Percentiles rank a stretch among this genome's conserved stretches.
Conservation (phyloP, 23 tunicate genomes). For the Clavelina lepadiformis region DNA sequence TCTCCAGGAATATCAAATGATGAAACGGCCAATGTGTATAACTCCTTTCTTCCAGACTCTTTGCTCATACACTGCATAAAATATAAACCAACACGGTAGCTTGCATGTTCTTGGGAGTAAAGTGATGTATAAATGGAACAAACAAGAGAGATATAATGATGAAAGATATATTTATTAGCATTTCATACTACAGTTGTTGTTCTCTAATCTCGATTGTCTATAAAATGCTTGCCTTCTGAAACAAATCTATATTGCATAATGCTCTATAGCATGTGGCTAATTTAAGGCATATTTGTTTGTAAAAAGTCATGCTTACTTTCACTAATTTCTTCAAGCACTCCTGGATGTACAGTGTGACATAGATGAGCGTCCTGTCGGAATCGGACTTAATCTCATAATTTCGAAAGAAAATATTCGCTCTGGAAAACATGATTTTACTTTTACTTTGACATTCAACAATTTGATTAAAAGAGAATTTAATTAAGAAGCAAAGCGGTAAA, state of each 20-base stretch:
- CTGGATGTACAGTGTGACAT: conserved; percentile 93
- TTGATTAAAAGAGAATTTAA: not conserved
- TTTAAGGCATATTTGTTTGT: too few species aligned
- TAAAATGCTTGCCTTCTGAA: too few species aligned
- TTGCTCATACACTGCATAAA: conserved; percentile 25
- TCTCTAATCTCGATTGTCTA: too few species aligned
- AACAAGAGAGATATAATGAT: too few species aligned
- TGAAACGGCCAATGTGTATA: conserved; percentile 76
- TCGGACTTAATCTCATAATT: conserved; percentile 88
- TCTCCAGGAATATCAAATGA: conserved; percentile 94
- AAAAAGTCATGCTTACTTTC: too few species aligned
- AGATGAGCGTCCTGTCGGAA: conserved; percentile 93
- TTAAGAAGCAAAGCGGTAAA: not conserved
- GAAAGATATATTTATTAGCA: too few species aligned
- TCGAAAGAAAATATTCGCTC: conserved; percentile 96
- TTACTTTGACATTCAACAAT: not conserved
- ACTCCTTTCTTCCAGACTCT: conserved; percentile 82
- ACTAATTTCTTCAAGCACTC: conserved; percentile 91
- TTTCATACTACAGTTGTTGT: too few species aligned
- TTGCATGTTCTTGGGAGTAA: too few species aligned
- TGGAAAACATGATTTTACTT: not conserved
- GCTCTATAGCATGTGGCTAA: too few species aligned
- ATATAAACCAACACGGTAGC: too few species aligned
- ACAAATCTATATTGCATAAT: too few species aligned
- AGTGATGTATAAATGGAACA: too few species aligned